A percentile compares a stretch with the other conserved stretches of the same genome.
Evolutionary conservation across 2,888 invertebrate genomes (phyloP).

Genomic region (Drosophila birchii): DNA sequence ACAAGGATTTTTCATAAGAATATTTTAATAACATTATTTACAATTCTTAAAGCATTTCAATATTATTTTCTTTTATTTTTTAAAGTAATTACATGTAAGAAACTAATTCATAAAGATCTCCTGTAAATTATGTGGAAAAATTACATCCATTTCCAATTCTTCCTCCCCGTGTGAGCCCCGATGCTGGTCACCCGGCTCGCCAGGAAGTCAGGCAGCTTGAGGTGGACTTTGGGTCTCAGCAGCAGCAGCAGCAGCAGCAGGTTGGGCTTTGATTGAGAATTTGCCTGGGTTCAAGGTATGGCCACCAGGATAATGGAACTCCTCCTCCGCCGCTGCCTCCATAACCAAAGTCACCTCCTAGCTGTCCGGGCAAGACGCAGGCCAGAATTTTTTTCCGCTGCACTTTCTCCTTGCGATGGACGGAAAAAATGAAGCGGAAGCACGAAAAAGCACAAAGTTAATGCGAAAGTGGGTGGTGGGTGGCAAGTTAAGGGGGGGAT

Average conservation of each 20-base stretch:
- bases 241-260: not conserved
- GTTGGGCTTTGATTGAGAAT: constrained; percentile 35
- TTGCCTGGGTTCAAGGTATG: constrained; percentile 58
- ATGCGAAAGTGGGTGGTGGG: constrained; percentile 45
- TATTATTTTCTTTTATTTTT: not conserved
- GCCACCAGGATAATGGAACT: constrained; percentile 56
- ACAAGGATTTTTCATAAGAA: not conserved
- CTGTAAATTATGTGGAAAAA: not conserved
- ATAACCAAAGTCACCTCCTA: not conserved
- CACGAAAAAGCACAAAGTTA: constrained; percentile 75
- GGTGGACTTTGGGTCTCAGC: constrained; percentile 35
- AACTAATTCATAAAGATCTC: not conserved
- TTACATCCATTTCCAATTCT: fast-evolving
- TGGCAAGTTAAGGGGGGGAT: constrained; percentile 3
- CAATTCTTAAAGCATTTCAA: not conserved
- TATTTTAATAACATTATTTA: not conserved
- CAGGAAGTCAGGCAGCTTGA: constrained; percentile 54
- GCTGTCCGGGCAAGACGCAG: constrained; percentile 53
- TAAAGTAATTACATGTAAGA: not conserved
- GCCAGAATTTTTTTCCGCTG: constrained; percentile 51
- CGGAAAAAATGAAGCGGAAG: constrained; percentile 75
- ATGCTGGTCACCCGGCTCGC: constrained; percentile 42
- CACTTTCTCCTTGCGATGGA: constrained; percentile 52
- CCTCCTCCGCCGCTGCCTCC: not conserved
- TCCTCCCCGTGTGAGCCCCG: constrained; percentile 13